phyloP scores from a whole-genome alignment of 2,888 invertebrate species.

The Himalopsyche japonica region DNA sequence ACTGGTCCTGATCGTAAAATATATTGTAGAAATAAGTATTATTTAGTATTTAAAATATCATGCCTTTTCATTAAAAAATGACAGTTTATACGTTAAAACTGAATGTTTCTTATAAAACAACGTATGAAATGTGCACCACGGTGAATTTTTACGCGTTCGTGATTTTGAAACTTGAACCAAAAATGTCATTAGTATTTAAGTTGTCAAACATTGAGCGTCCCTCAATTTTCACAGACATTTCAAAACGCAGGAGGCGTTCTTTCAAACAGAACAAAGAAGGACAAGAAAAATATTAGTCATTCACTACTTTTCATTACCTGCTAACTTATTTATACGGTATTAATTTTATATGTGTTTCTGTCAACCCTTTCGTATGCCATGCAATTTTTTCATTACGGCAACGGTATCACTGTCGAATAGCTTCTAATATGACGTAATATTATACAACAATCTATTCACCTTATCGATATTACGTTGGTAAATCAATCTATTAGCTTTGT shows the following conservation, averaged over 20 bases:
- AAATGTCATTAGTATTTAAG: no score
- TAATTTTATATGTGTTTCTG: background rate
- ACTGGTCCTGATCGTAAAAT: no score
- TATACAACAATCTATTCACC: background rate
- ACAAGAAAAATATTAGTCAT: background rate
- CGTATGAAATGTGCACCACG: no score
- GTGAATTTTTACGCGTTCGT: no score
- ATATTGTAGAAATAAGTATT: no score
- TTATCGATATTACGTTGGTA: background rate
- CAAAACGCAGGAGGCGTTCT: background rate
- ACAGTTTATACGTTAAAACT: no score
- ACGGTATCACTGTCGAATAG: background rate
- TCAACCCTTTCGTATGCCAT: background rate
- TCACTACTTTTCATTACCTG: background rate
- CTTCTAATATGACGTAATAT: background rate
- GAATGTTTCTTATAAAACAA: no score
- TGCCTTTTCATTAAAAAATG: no score
- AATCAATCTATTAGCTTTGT: background rate
- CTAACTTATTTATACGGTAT: background rate
- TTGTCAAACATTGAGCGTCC: background rate
- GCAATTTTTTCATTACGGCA: background rate
- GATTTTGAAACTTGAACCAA: no score
- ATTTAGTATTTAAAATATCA: no score
- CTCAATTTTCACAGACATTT: background rate
- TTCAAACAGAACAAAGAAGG: background rate